Conservation (phyloP, 2,797 vertebrate genomes). For the Cynodonichthys magdalenae region DNA sequence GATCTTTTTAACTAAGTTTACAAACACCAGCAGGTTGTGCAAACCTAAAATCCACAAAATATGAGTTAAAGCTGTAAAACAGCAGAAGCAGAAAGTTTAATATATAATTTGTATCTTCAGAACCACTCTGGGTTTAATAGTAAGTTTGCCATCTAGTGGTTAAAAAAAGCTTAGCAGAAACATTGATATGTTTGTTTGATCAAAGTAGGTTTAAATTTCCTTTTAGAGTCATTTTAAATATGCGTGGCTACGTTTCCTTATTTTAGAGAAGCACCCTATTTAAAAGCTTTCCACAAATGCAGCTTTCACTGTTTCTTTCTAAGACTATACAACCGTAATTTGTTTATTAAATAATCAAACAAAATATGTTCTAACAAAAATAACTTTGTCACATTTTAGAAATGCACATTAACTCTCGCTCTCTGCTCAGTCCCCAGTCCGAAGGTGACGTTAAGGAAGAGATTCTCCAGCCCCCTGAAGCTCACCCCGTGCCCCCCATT, state of each 20-base stretch:
- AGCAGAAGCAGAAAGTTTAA: conserved; percentile 15
- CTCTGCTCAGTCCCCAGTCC: conserved; percentile 84
- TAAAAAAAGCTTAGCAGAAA: background rate
- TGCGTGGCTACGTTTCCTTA: too few species aligned
- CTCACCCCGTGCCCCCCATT: conserved; percentile 95
- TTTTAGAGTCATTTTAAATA: too few species aligned
- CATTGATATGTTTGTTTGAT: too few species aligned
- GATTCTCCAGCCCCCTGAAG: conserved; percentile 96
- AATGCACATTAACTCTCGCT: background rate
- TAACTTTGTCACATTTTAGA: too few species aligned
- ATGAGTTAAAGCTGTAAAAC: background rate
- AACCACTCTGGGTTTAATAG: background rate
- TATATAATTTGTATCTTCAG: conserved; percentile 1
- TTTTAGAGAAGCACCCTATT: too few species aligned
- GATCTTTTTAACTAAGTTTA: too few species aligned
- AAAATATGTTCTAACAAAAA: too few species aligned
- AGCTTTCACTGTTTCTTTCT: too few species aligned
- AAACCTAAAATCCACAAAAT: conserved; percentile 20
- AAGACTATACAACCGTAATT: too few species aligned
- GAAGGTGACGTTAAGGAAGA: conserved; percentile 97
- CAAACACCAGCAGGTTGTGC: conserved; percentile 16
- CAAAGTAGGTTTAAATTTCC: too few species aligned
- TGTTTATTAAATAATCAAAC: too few species aligned
- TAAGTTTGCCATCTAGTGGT: conserved; percentile 63
- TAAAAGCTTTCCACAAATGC: too few species aligned